Percentiles rank a stretch among this genome's conserved stretches.
These are phyloP conservation scores for Trisateles emortualis DNA, from an alignment of 2,888 invertebrate species.

Conservation along the genomic window DNA sequence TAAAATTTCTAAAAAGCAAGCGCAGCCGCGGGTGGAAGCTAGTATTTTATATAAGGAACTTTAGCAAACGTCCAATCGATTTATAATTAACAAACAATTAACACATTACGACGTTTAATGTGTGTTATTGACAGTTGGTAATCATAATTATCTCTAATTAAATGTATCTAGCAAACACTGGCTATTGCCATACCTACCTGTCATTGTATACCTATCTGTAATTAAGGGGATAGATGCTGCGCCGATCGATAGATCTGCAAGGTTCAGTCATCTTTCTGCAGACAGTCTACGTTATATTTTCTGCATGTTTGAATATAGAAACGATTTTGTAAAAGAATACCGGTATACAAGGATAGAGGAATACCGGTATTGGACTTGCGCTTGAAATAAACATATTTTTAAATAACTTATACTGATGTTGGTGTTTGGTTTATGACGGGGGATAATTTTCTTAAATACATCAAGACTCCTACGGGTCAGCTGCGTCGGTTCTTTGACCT, in stretches of 20 bases:
- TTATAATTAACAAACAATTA: background rate
- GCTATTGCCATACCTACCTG: background rate
- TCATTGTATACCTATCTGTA: background rate
- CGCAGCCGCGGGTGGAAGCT: background rate
- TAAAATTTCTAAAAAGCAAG: background rate
- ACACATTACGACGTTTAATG: background rate
- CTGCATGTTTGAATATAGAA: constrained; percentile 3
- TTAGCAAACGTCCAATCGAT: background rate
- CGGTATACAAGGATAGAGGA: background rate
- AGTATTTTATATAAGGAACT: background rate
- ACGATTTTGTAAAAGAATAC: background rate
- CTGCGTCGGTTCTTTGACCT: too few relatives aligned
- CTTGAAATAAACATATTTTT: too few relatives aligned
- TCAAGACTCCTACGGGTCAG: too few relatives aligned
- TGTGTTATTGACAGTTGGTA: background rate
- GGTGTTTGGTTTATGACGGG: too few relatives aligned
- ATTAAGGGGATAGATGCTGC: too few relatives aligned
- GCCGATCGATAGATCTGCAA: too few relatives aligned
- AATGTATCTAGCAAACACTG: background rate
- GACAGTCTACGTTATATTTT: constrained; percentile 15
- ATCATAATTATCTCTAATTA: constrained; percentile 2
- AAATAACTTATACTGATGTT: too few relatives aligned
- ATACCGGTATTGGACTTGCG: too few relatives aligned
- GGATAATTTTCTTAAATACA: too few relatives aligned
- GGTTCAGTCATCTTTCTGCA: too few relatives aligned